phyloP scores from a whole-genome alignment of 2,888 invertebrate species.

The Campoplex capitator region DNA sequence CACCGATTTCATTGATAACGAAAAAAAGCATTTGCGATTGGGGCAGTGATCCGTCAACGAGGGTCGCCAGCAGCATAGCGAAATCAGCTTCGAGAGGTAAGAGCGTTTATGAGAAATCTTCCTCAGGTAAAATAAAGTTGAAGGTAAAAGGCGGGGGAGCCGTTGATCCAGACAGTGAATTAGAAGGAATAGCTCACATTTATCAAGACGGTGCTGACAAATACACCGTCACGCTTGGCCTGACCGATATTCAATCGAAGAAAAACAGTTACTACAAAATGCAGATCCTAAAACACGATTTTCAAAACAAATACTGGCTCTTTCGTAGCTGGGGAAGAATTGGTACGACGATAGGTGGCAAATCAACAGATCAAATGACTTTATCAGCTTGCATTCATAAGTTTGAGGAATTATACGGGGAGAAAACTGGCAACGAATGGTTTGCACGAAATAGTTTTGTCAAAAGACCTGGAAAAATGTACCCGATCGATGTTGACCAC shows the following conservation, averaged over 20 bases:
- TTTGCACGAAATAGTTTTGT: slow-evolving; percentile 88
- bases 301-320: slow-evolving; percentile 89
- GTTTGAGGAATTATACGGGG: slow-evolving; percentile 89
- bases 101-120: slow-evolving; percentile 87
- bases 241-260: slow-evolving; percentile 93
- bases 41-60: slow-evolving; percentile 90
- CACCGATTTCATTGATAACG: slow-evolving; percentile 88
- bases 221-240: slow-evolving; percentile 92
- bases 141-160: slow-evolving; percentile 93
- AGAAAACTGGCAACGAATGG: slow-evolving; percentile 95
- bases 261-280: slow-evolving; percentile 98
- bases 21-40: slow-evolving; percentile 92
- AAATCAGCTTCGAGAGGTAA: slow-evolving; percentile 87
- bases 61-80: slow-evolving; percentile 86
- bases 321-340: slow-evolving; percentile 98
- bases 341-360: slow-evolving; percentile 95
- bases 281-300: slow-evolving; percentile 93
- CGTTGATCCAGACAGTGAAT: slow-evolving; percentile 96
- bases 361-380: slow-evolving; percentile 87
- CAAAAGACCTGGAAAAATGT: slow-evolving; percentile 90
- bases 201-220: slow-evolving; percentile 87
- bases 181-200: slow-evolving; percentile 93
- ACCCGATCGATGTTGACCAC: slow-evolving; percentile 96
- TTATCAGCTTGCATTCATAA: slow-evolving; percentile 87
- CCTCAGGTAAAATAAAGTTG: slow-evolving; percentile 88